phyloP scores from a whole-genome alignment of 1,140 invertebrate species.

The Nilaparvata lugens region DNA sequence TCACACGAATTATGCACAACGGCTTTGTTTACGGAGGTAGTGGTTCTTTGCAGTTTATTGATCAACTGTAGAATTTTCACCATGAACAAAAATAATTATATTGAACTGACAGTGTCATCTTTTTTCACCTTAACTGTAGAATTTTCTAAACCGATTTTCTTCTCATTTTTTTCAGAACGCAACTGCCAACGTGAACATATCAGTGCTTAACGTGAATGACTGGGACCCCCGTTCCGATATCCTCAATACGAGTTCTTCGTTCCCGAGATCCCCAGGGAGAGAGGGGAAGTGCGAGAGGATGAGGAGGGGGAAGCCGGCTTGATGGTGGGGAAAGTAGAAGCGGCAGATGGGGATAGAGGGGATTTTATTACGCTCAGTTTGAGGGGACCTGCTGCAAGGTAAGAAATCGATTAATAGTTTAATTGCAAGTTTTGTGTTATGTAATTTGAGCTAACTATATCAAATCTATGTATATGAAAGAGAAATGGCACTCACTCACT shows the following conservation, averaged over 20 bases:
- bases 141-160: background rate
- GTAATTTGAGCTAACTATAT: background rate
- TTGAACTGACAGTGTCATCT: no score
- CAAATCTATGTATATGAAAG: no score
- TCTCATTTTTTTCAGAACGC: conserved; percentile 55
- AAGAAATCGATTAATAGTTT: conserved; percentile 19
- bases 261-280: conserved; percentile 37
- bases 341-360: conserved; percentile 71
- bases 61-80: no score
- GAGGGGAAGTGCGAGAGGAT: conserved; percentile 27
- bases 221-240: conserved; percentile 81
- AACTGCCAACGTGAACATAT: conserved; percentile 60
- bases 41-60: no score
- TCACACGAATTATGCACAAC: no score
- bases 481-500: no score
- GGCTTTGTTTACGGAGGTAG: no score
- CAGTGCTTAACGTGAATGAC: conserved; percentile 81
- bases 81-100: no score
- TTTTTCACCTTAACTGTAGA: background rate
- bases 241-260: conserved; percentile 77
- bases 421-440: background rate
- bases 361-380: conserved; percentile 60
- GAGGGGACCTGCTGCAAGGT: conserved; percentile 60
- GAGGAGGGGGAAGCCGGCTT: conserved; percentile 60
- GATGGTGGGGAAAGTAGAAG: conserved; percentile 41